Evolutionary conservation across 2,113 vertebrate species (phyloP).

Genomic region (Galbula dea): DNA sequence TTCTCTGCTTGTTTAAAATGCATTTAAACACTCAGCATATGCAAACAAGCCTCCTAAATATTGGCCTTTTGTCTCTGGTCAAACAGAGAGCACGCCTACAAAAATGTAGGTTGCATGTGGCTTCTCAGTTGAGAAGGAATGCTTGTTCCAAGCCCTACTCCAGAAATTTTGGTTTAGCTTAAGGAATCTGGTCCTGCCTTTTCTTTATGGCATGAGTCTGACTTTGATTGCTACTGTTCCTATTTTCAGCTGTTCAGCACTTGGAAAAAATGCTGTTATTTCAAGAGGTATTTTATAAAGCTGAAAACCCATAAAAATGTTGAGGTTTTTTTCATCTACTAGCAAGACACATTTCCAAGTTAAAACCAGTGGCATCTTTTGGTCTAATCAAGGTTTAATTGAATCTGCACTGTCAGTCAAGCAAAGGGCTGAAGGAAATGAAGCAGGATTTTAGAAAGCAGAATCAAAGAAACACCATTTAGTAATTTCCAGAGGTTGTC

Average conservation of each 20-base stretch:
- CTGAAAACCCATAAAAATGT: neutral
- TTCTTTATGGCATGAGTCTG: neutral
- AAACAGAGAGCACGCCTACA: neutral
- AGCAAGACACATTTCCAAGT: neutral
- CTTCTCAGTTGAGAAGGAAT: neutral
- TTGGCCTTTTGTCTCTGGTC: neutral
- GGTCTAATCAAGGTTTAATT: slow-evolving; percentile 19
- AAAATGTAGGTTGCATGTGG: neutral
- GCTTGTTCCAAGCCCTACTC: neutral
- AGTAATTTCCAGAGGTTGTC: slow-evolving; percentile 32
- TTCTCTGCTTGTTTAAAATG: neutral
- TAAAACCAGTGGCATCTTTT: neutral
- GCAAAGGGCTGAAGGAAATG: neutral
- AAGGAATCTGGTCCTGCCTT: neutral
- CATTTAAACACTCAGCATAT: neutral
- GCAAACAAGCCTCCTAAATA: neutral
- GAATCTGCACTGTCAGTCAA: neutral
- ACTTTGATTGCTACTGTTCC: neutral
- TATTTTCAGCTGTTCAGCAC: neutral
- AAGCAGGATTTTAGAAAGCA: neutral
- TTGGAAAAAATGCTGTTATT: neutral
- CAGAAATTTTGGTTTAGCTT: neutral
- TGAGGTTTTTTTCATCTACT: neutral
- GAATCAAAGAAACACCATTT: neutral
- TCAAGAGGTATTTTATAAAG: neutral